Conservation (phyloP, 1,140 invertebrate genomes). For the Lucilia cuprina region DNA sequence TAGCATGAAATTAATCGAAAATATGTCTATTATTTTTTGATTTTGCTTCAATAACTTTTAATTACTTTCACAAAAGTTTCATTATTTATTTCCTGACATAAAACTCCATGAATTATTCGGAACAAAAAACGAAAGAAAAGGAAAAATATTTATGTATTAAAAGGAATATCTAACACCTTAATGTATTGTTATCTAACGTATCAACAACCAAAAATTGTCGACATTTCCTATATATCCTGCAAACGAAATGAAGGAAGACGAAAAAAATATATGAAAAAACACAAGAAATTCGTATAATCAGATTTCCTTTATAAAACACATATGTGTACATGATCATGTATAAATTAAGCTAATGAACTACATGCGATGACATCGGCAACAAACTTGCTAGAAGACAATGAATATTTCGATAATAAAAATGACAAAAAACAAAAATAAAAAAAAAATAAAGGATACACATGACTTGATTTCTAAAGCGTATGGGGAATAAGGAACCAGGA, state of each 20-base stretch:
- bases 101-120: background rate
- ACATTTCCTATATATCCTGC: background rate
- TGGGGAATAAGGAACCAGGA: background rate
- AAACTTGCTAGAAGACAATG: background rate
- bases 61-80: background rate
- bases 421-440: background rate
- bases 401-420: background rate
- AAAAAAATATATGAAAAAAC: background rate
- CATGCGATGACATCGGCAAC: background rate
- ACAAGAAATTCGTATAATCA: background rate
- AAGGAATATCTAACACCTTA: background rate
- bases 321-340: slow-evolving; percentile 23
- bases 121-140: background rate
- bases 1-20: background rate
- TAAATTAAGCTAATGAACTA: slow-evolving; percentile 29
- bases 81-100: background rate
- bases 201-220: background rate
- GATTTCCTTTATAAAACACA: background rate
- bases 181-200: background rate
- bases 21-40: background rate
- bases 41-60: background rate
- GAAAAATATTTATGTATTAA: background rate
- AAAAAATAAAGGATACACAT: background rate
- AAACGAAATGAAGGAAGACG: background rate
- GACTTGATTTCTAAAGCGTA: background rate